Evolutionary conservation across 2,113 vertebrate species (phyloP).

Genomic region (Paratilapia polleni): DNA sequence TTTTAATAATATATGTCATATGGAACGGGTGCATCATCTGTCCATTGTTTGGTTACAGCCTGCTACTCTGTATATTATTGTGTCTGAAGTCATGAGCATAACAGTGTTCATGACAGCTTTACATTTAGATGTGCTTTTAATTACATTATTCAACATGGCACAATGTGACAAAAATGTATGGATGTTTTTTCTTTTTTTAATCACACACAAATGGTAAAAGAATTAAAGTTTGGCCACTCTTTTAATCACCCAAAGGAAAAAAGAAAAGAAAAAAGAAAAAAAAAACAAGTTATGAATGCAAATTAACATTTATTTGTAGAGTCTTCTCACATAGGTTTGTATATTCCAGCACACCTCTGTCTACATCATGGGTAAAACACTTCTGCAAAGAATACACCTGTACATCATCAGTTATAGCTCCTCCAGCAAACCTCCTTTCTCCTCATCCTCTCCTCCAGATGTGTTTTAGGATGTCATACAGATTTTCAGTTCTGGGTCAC

Average conservation of each 20-base stretch:
- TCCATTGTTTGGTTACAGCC: too few relatives aligned
- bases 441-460: background rate
- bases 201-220: background rate
- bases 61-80: too few relatives aligned
- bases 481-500: background rate
- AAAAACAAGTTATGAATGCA: background rate
- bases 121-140: background rate
- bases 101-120: too few relatives aligned
- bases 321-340: background rate
- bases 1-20: too few relatives aligned
- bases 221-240: background rate
- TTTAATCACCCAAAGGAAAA: background rate
- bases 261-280: too few relatives aligned
- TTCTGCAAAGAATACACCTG: background rate
- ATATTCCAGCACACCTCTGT: background rate
- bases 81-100: too few relatives aligned
- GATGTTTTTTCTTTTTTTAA: background rate
- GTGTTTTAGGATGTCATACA: background rate
- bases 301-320: background rate
- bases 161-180: accelerated
- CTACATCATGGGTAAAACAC: background rate
- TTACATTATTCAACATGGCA: background rate
- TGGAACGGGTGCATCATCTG: too few relatives aligned
- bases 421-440: background rate
- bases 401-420: background rate